Evolutionary conservation across 2,888 invertebrate species (phyloP).

Genomic region (Scaptomyza reducta): DNA sequence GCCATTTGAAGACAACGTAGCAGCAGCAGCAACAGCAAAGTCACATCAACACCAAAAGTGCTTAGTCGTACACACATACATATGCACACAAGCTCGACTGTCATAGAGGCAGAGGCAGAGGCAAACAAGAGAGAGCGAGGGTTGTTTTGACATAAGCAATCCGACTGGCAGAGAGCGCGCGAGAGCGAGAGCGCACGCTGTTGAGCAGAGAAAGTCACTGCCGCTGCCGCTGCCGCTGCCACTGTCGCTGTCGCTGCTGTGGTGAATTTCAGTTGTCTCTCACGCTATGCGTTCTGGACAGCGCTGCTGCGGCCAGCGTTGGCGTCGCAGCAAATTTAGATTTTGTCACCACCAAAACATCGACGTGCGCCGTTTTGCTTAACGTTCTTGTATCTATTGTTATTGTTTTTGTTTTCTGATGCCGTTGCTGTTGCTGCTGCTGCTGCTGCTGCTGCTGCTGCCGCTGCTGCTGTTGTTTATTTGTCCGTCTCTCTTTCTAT

Average conservation of each 20-base stretch:
- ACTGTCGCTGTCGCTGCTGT: constrained; percentile 37
- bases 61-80: constrained; percentile 19
- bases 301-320: constrained; percentile 27
- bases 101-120: constrained; percentile 8
- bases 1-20: constrained; percentile 52
- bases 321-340: constrained; percentile 32
- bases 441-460: constrained; percentile 43
- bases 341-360: constrained; percentile 47
- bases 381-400: constrained; percentile 24
- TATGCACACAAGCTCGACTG: constrained; percentile 4
- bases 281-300: neutral
- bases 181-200: constrained; percentile 34
- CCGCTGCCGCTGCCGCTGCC: constrained; percentile 24
- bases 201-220: constrained; percentile 21
- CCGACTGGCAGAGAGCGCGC: constrained; percentile 14
- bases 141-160: constrained; percentile 36
- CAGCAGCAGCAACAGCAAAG: constrained; percentile 17
- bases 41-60: constrained; percentile 25
- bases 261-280: constrained; percentile 53
- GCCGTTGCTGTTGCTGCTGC: constrained; percentile 22
- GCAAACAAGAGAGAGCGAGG: constrained; percentile 39
- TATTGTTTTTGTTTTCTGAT: constrained; percentile 25
- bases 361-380: constrained; percentile 20
- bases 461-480: constrained; percentile 41
- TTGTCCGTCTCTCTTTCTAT: constrained; percentile 33